Evolutionary conservation across 2,113 vertebrate species (phyloP).

Genomic region (Todiramphus chloris): DNA sequence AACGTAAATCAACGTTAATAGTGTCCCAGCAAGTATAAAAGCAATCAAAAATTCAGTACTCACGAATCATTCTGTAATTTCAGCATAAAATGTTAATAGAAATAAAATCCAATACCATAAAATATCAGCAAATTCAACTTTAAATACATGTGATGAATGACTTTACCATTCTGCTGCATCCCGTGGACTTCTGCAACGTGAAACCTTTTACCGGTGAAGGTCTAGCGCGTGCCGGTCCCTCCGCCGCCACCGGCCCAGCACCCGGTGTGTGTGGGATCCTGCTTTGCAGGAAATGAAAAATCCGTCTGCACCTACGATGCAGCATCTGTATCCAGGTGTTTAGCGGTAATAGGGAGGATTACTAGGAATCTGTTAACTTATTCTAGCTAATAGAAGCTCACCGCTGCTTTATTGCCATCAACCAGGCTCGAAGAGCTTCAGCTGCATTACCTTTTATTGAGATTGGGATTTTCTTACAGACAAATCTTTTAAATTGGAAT

Average conservation of each 20-base stretch:
- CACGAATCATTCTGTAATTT: slow-evolving; percentile 89
- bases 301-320: background rate
- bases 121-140: slow-evolving; percentile 86
- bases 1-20: slow-evolving; percentile 89
- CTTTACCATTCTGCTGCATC: slow-evolving; percentile 61
- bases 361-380: background rate
- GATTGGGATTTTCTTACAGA: slow-evolving; percentile 22
- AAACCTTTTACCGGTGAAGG: slow-evolving; percentile 25
- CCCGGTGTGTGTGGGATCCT: background rate
- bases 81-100: slow-evolving; percentile 90
- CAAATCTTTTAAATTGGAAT: slow-evolving; percentile 48
- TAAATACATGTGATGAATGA: slow-evolving; percentile 82
- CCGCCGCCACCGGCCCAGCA: background rate
- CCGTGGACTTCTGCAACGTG: background rate
- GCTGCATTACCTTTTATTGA: slow-evolving; percentile 16
- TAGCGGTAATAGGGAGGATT: background rate
- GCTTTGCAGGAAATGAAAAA: background rate
- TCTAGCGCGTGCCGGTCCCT: background rate
- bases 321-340: background rate
- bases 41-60: slow-evolving; percentile 90
- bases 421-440: background rate
- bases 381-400: background rate
- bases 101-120: slow-evolving; percentile 88
- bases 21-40: slow-evolving; percentile 87
- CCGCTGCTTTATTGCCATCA: background rate